Percentiles rank a stretch among this genome's conserved stretches.
Conservation (phyloP, 30 jellyfish, hydroid and myxozoan genomes). For the Haliclystus octoradiatus region DNA sequence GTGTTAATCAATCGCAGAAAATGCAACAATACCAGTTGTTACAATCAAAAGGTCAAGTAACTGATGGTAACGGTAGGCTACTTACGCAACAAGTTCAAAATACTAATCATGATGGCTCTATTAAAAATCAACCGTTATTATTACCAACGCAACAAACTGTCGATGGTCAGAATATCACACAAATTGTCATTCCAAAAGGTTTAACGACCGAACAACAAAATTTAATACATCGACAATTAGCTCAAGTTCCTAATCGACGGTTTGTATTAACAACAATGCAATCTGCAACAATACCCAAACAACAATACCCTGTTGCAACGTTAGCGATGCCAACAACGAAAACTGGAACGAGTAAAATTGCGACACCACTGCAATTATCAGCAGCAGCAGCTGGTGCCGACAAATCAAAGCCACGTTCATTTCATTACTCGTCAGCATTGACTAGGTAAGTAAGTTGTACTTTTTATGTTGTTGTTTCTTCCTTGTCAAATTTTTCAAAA, state of each 20-base stretch:
- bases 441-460: constrained; percentile 39
- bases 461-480: too few relatives aligned
- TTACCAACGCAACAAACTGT: too few relatives aligned
- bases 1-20: constrained; percentile 69
- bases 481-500: too few relatives aligned
- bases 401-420: constrained; percentile 36
- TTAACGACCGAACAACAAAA: constrained; percentile 30
- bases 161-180: too few relatives aligned
- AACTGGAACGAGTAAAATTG: constrained; percentile 8
- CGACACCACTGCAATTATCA: constrained; percentile 1
- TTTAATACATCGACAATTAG: constrained; percentile 31
- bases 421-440: constrained; percentile 70
- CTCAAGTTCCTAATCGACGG: constrained; percentile 37
- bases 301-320: constrained; percentile 13
- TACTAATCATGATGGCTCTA: constrained; percentile 5
- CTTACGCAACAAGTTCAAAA: constrained; percentile 16
- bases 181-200: constrained; percentile 28
- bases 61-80: constrained; percentile 3
- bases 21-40: constrained; percentile 22
- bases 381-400: constrained; percentile 36
- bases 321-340: constrained; percentile 6
- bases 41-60: constrained; percentile 28
- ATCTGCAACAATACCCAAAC: constrained; percentile 9
- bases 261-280: constrained; percentile 30
- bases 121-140: constrained; percentile 24